Evolutionary conservation across 2,888 invertebrate genomes (phyloP).

Genomic region (Pollenia angustigena): DNA sequence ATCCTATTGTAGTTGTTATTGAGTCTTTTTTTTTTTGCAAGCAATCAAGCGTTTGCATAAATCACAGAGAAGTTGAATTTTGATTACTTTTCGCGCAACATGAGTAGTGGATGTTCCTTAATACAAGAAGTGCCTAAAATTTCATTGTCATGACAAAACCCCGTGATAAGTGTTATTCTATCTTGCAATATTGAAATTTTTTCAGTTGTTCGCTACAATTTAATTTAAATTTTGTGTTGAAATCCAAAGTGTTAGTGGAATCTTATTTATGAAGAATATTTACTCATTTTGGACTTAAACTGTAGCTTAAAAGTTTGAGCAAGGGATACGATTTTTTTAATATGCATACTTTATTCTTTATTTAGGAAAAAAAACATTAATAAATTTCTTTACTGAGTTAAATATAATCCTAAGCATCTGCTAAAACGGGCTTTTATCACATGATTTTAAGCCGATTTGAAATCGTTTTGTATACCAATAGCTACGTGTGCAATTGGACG

Average conservation of each 20-base stretch:
- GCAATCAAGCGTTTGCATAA: slow-evolving; percentile 49
- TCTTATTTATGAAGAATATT: no score
- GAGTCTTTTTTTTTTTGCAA: background rate
- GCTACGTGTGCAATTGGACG: no score
- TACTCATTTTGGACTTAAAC: no score
- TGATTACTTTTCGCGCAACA: slow-evolving; percentile 46
- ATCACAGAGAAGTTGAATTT: slow-evolving; percentile 43
- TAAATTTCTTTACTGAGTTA: no score
- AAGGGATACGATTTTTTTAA: no score
- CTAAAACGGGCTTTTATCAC: no score
- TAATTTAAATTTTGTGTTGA: background rate
- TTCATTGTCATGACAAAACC: background rate
- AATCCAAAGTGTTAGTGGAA: background rate
- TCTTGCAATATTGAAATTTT: background rate
- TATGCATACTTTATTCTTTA: no score
- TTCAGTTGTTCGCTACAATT: background rate
- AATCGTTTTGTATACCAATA: no score
- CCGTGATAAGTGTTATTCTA: background rate
- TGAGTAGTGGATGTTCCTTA: slow-evolving; percentile 45
- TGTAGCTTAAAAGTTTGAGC: no score
- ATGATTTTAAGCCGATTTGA: no score
- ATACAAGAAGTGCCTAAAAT: slow-evolving; percentile 8
- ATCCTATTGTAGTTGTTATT: background rate
- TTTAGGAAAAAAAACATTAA: no score
- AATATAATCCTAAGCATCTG: no score